Base-by-base conservation (phyloP, 2,113 vertebrate species). In the Butorides virescens region DNA sequence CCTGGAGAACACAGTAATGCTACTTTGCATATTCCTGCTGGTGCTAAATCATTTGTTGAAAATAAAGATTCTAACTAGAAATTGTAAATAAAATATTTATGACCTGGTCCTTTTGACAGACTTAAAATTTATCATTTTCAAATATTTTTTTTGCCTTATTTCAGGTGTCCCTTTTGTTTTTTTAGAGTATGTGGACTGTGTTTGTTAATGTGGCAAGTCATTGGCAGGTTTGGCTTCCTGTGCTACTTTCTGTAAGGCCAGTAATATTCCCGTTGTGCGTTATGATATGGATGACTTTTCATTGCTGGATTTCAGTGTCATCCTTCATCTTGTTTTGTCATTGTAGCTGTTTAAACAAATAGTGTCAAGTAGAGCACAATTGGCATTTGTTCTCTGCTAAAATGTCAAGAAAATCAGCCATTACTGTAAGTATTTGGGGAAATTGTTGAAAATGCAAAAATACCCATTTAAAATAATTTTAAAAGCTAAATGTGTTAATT, bases 51-150 rank as follows among this genome's bases (percentile, higher is more conserved):
- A 53, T 62, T 82, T 93, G 67, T 80, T 72, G 59, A 91, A 91
- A 92, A 80, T 75, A 65, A 79, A 87, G 58, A 63, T 83, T 74
- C 66, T 93, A 68, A 95, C 47, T 66, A 91, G 77, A 93, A 94
- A n/a, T 44, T 94, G 76, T 90, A 91, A 96, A 92, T 95, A 94
- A 82, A 95, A 55, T 93, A 90, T 73, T 86, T 93, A 88, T 91
- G 89, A 76, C 78, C 90, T 97, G 36, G 30, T 96, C 86, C 52
- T 93, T 93, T 72, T 79, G 75, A 94, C 61, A 93, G 66, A 90
- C 58, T 73, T 67, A 50, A 72, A 80, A 21, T 47, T 25, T 74
- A 65, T 62, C 11, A 39, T 56, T 96, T 88, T 80, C 86, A 71
- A 74, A 27, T 88, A 53, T 50, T 80, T 89, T 50, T 62, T 87